phyloP scores from a whole-genome alignment of 2,888 invertebrate species.

The Leucozona laternaria region DNA sequence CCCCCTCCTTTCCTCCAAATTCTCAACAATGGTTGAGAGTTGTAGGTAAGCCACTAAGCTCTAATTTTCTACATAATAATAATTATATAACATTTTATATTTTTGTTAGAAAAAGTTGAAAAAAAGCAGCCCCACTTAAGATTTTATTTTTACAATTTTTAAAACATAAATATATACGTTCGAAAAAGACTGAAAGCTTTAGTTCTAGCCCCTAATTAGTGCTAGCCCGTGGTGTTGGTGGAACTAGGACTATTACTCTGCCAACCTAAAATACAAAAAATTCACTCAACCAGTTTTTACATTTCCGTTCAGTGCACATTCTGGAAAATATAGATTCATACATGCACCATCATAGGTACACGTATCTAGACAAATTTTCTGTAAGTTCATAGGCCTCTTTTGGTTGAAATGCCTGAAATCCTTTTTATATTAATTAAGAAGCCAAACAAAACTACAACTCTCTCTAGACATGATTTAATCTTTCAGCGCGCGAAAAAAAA shows the following conservation, averaged over 20 bases:
- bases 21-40: too few relatives aligned
- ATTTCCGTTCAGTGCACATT: not conserved
- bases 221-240: not conserved
- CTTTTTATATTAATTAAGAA: constrained; percentile 71
- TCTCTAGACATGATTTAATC: constrained; percentile 70
- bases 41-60: too few relatives aligned
- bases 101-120: not conserved
- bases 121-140: not conserved
- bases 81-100: too few relatives aligned
- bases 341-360: constrained; percentile 4
- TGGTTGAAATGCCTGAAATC: constrained; percentile 10
- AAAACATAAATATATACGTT: not conserved
- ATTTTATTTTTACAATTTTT: not conserved
- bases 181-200: not conserved
- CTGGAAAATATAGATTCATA: not conserved
- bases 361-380: not conserved
- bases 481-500: constrained; percentile 31
- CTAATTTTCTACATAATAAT: too few relatives aligned
- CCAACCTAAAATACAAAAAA: not conserved
- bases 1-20: too few relatives aligned
- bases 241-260: not conserved
- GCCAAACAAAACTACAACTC: constrained; percentile 71
- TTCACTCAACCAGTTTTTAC: not conserved
- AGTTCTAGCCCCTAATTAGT: not conserved
- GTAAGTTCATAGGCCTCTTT: constrained; percentile 22